phyloP scores from a whole-genome alignment of 2,797 vertebrate genomes.

The Mormyrus proboscirostris region DNA sequence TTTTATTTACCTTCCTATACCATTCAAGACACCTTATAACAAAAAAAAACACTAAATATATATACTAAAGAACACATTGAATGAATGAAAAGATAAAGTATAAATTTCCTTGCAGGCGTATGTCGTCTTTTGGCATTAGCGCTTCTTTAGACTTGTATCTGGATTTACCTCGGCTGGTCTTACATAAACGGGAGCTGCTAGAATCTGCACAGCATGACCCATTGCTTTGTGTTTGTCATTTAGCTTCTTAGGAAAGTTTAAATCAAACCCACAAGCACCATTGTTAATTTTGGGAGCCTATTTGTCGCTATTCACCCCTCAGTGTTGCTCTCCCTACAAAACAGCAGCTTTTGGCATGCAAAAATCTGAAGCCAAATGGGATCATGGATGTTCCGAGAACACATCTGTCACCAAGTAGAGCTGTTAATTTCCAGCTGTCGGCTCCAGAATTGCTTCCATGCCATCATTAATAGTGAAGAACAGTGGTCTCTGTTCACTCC shows the following conservation, averaged over 20 bases:
- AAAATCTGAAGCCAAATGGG: slow-evolving; percentile 1
- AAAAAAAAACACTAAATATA: neutral
- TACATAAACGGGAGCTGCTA: neutral
- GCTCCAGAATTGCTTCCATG: slow-evolving; percentile 6
- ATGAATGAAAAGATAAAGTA: neutral
- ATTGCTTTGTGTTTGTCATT: neutral
- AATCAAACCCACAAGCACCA: neutral
- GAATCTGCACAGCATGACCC: neutral
- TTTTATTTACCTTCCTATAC: neutral
- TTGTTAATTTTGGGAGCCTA: neutral
- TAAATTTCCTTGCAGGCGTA: neutral
- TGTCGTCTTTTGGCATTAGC: neutral
- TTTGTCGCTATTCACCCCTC: neutral
- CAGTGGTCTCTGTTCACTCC: neutral
- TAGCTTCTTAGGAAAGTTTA: neutral
- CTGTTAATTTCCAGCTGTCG: slow-evolving; percentile 8
- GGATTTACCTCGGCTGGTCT: neutral
- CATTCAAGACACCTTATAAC: neutral
- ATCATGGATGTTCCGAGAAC: neutral
- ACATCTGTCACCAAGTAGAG: neutral
- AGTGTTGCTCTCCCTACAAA: neutral
- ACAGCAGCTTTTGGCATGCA: neutral
- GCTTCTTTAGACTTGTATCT: neutral
- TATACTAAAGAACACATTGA: neutral
- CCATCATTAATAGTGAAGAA: neutral